These are phyloP conservation scores for Sebastes diaconus DNA, from an alignment of 2,797 vertebrate species.

Conservation along the genomic window DNA sequence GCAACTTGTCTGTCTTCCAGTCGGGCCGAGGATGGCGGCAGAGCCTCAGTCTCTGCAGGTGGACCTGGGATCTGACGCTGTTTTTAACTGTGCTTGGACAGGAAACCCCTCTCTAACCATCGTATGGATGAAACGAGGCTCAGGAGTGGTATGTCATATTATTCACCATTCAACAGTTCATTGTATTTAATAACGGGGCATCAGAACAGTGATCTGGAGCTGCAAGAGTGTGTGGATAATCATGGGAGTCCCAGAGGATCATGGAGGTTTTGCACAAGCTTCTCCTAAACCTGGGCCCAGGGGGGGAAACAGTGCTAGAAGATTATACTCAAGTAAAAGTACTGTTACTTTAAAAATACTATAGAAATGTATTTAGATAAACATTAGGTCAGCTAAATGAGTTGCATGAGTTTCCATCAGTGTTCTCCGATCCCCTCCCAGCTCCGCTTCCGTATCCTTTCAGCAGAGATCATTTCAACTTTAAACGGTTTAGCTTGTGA, in stretches of 20 bases:
- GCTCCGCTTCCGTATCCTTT: too few relatives aligned
- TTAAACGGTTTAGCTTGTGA: not conserved
- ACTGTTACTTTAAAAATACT: too few relatives aligned
- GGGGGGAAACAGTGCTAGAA: too few relatives aligned
- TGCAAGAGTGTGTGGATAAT: not conserved
- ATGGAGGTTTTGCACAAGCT: too few relatives aligned
- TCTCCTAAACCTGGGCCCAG: too few relatives aligned
- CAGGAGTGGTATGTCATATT: conserved; percentile 84
- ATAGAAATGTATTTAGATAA: too few relatives aligned
- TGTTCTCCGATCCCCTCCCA: too few relatives aligned
- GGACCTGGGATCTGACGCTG: conserved; percentile 88
- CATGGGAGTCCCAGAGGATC: too few relatives aligned
- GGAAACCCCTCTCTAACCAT: conserved; percentile 94
- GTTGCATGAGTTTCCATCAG: too few relatives aligned
- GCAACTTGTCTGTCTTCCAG: conserved; percentile 64
- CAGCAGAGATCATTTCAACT: too few relatives aligned
- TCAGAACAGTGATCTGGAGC: not conserved
- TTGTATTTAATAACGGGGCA: not conserved
- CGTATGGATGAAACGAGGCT: conserved; percentile 94
- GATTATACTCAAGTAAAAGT: too few relatives aligned
- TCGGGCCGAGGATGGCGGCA: conserved; percentile 88
- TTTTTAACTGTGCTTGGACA: conserved; percentile 92
- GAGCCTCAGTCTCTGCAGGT: conserved; percentile 91
- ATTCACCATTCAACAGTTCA: not conserved
- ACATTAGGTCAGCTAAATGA: too few relatives aligned